A percentile compares a stretch with the other conserved stretches of the same genome.
Conservation (phyloP, 2,797 vertebrate genomes). For the Chaetodon trifasciatus region DNA sequence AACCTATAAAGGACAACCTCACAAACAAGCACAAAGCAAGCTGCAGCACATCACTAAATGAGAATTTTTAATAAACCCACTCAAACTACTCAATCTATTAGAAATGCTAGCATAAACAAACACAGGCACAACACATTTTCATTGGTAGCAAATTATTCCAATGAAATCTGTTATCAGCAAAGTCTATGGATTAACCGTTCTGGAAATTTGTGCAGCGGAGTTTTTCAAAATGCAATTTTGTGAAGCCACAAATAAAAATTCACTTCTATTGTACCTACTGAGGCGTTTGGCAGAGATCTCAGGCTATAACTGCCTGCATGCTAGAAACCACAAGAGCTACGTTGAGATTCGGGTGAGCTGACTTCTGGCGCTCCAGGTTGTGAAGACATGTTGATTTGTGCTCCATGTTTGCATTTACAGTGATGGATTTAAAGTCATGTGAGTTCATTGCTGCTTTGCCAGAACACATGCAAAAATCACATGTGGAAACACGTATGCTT, state of each 20-base stretch:
- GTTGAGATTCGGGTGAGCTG: not conserved
- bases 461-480: not conserved
- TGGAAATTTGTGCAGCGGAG: not conserved
- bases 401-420: constrained; percentile 7
- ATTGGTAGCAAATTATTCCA: not conserved
- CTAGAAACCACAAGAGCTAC: constrained; percentile 7
- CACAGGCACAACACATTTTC: constrained; percentile 14
- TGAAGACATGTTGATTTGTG: not conserved
- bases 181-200: constrained; percentile 6
- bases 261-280: not conserved
- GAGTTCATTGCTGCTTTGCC: not conserved
- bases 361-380: constrained; percentile 16
- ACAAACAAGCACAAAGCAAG: not conserved
- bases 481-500: not conserved
- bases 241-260: constrained; percentile 27
- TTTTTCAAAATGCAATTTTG: constrained; percentile 11
- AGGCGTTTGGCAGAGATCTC: not conserved
- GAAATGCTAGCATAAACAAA: constrained; percentile 26
- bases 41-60: constrained; percentile 10
- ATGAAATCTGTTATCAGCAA: not conserved
- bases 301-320: constrained; percentile 26
- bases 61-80: constrained; percentile 36
- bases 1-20: not conserved
- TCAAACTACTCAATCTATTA: constrained; percentile 2
- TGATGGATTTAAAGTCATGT: not conserved